Evolutionary conservation across 2,888 invertebrate species (phyloP).

Genomic region (Acleris cristana): DNA sequence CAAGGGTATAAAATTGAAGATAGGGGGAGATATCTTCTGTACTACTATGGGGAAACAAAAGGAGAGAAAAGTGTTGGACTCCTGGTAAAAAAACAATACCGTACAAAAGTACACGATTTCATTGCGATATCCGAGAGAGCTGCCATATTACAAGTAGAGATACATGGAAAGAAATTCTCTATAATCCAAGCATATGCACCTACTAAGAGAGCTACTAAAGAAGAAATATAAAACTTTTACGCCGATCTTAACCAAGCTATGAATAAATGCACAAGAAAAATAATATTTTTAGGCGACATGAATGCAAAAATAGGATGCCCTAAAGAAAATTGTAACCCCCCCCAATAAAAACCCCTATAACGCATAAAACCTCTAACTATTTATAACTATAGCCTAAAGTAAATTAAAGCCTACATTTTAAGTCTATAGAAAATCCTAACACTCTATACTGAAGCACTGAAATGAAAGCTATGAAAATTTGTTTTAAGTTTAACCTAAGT

Average conservation of each 20-base stretch:
- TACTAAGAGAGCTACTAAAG: background rate
- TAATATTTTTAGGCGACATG: slow-evolving; percentile 9
- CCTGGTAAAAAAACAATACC: slow-evolving; percentile 15
- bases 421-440: no score
- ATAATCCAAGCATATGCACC: slow-evolving; percentile 8
- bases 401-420: no score
- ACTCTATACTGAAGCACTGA: no score
- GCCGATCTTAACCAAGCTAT: background rate
- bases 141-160: slow-evolving; percentile 3
- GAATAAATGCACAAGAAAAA: background rate
- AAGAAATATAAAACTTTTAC: slow-evolving; percentile 11
- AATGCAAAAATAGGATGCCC: slow-evolving; percentile 17
- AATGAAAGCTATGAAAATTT: no score
- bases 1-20: slow-evolving; percentile 28
- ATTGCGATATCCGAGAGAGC: slow-evolving; percentile 18
- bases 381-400: no score
- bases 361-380: no score
- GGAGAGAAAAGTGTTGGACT: slow-evolving; percentile 21
- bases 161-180: slow-evolving; percentile 1
- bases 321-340: background rate
- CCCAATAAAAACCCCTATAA: no score
- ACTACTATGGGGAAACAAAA: slow-evolving; percentile 23
- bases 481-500: no score
- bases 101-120: slow-evolving; percentile 2
- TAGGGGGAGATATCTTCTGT: slow-evolving; percentile 19